phyloP scores from a whole-genome alignment of 35 echinoderm and acorn worm genomes.

The Amphiura filiformis region DNA sequence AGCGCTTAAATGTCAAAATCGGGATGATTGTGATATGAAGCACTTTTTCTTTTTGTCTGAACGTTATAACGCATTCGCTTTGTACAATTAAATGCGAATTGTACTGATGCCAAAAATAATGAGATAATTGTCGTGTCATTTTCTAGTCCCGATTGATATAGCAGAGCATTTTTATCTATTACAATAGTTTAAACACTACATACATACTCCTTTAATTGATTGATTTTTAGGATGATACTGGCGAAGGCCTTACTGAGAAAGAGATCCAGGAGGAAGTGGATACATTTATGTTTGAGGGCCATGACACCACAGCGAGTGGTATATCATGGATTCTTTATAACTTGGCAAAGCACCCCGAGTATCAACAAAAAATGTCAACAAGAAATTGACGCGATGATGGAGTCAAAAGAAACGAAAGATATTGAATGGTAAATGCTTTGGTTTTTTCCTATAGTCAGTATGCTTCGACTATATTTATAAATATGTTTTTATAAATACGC shows the following conservation, averaged over 20 bases:
- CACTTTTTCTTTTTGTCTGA: too few species aligned
- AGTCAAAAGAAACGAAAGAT: not conserved
- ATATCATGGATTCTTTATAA: slow-evolving; percentile 39
- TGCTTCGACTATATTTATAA: not conserved
- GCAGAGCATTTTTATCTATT: too few species aligned
- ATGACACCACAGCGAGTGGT: slow-evolving; percentile 14
- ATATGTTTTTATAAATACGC: too few species aligned
- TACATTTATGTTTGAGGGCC: slow-evolving; percentile 20
- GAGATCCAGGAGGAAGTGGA: slow-evolving; percentile 28
- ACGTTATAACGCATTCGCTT: too few species aligned
- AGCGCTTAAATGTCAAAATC: too few species aligned
- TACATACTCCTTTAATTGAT: too few species aligned
- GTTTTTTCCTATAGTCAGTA: not conserved
- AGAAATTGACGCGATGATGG: slow-evolving; percentile 4
- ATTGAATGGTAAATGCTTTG: not conserved
- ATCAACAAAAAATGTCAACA: slow-evolving; percentile 16
- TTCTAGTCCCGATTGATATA: too few species aligned
- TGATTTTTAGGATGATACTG: not conserved
- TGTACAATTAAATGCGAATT: too few species aligned
- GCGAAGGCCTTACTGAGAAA: slow-evolving; percentile 21
- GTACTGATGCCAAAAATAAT: too few species aligned
- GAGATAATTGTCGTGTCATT: too few species aligned
- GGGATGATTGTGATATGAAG: too few species aligned
- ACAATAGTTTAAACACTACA: too few species aligned
- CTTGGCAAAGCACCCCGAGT: slow-evolving; percentile 23